Evolutionary conservation across 2,113 vertebrate genomes (phyloP).

Genomic region (Maccullochella peelii): DNA sequence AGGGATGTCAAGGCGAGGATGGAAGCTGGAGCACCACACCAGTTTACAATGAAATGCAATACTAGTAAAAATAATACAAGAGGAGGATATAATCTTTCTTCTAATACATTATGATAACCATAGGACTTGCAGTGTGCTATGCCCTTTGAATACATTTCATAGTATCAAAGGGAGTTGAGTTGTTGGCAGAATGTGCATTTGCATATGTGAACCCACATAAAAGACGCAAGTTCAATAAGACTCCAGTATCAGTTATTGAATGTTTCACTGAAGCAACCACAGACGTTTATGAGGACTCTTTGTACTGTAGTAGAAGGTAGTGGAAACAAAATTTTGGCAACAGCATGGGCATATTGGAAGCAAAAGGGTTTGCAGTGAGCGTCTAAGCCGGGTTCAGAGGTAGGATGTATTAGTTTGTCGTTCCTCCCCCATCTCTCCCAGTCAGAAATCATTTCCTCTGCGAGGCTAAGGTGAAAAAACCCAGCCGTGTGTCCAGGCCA

Average conservation of each 20-base stretch:
- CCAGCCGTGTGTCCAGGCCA: constrained; percentile 49
- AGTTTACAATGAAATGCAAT: constrained; percentile 60
- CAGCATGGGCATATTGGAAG: constrained; percentile 22
- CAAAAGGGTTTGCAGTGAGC: constrained; percentile 19
- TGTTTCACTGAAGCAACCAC: constrained; percentile 45
- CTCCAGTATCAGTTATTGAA: constrained; percentile 62
- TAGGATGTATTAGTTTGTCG: constrained; percentile 67
- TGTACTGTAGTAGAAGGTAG: constrained; percentile 43
- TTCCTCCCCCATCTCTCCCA: constrained; percentile 62
- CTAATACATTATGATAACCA: constrained; percentile 48
- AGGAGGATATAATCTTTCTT: constrained; percentile 42
- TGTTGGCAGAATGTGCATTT: constrained; percentile 42
- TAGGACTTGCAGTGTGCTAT: neutral
- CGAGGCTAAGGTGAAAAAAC: constrained; percentile 56
- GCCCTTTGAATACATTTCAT: constrained; percentile 24
- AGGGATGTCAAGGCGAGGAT: constrained; percentile 70
- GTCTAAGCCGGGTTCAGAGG: constrained; percentile 50
- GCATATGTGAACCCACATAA: constrained; percentile 55
- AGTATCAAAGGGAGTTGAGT: constrained; percentile 33
- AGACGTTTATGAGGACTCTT: constrained; percentile 60
- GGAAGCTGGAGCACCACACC: constrained; percentile 48
- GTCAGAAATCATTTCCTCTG: constrained; percentile 75
- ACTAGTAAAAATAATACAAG: constrained; percentile 42
- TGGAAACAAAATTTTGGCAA: constrained; percentile 66
- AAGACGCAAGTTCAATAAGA: constrained; percentile 35